Evolutionary conservation across 2,797 vertebrate species (phyloP).

Genomic region (Odontamblyopus lacepedii): DNA sequence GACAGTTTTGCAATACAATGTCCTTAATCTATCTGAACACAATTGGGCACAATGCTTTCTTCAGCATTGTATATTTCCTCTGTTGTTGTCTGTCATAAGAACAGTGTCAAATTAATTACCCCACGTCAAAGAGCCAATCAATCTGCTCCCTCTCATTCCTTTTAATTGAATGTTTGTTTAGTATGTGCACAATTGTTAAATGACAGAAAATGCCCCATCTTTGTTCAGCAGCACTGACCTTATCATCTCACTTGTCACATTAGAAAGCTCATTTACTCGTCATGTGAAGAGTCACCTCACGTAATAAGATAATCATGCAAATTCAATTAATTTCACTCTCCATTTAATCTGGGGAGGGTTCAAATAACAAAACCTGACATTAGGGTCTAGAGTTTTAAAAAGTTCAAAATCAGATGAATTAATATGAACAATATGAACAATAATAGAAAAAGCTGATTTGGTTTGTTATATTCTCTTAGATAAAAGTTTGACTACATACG

Average conservation of each 20-base stretch:
- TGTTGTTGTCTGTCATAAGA: conserved; percentile 35
- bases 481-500: too few relatives aligned
- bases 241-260: conserved; percentile 70
- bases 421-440: background rate
- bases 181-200: conserved; percentile 53
- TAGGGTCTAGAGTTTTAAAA: conserved; percentile 19
- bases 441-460: background rate
- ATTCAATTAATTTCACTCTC: conserved; percentile 82
- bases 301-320: conserved; percentile 79
- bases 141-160: conserved; percentile 45
- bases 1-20: background rate
- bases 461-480: background rate
- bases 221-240: conserved; percentile 63
- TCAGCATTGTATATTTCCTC: conserved; percentile 37
- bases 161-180: conserved; percentile 68
- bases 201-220: conserved; percentile 51
- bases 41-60: conserved; percentile 38
- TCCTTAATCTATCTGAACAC: conserved; percentile 31
- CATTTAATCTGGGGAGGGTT: conserved; percentile 59
- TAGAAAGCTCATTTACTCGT: conserved; percentile 61
- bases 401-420: background rate
- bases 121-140: conserved; percentile 55
- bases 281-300: conserved; percentile 68
- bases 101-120: conserved; percentile 52
- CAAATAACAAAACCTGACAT: conserved; percentile 39